Conservation (phyloP, 2,888 invertebrate genomes). For the Hydroisotoma schaefferi region DNA sequence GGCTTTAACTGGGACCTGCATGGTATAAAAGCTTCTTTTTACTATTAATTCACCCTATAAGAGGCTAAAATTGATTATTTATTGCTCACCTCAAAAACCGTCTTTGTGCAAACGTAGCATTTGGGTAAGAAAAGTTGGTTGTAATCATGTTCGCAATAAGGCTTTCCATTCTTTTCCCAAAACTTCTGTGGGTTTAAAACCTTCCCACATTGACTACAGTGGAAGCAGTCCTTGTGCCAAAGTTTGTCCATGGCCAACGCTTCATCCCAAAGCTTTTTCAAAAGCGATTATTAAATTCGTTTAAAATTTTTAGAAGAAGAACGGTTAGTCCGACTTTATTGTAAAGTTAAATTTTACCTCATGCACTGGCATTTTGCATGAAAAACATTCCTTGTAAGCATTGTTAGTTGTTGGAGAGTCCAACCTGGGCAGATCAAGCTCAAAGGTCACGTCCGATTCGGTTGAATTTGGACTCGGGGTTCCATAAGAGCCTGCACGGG, state of each 20-base stretch:
- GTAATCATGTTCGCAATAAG: conserved; percentile 44
- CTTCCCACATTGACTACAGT: conserved; percentile 38
- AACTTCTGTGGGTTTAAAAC: conserved; percentile 32
- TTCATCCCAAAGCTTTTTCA: conserved; percentile 28
- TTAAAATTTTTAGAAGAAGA: too few species aligned
- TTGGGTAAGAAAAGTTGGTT: conserved; percentile 39
- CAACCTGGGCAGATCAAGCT: conserved; percentile 23
- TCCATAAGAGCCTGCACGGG: neutral
- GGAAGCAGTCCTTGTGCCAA: conserved; percentile 43
- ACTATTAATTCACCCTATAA: neutral
- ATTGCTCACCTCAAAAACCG: conserved; percentile 37
- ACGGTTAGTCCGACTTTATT: too few species aligned
- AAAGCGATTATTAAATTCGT: neutral
- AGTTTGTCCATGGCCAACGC: conserved; percentile 29
- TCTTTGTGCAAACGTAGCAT: conserved; percentile 43
- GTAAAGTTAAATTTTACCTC: conserved; percentile 24
- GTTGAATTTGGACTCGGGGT: conserved; percentile 7
- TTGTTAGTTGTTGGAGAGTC: conserved; percentile 17
- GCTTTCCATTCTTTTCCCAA: conserved; percentile 37
- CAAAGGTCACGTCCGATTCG: conserved; percentile 14
- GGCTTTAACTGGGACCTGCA: conserved; percentile 36
- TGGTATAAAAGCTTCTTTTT: neutral
- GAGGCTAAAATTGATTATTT: neutral
- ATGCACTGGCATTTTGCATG: conserved; percentile 44
- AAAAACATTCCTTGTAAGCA: conserved; percentile 36